Conservation (phyloP, 2,113 vertebrate genomes). For the Gorsachius goisagi region DNA sequence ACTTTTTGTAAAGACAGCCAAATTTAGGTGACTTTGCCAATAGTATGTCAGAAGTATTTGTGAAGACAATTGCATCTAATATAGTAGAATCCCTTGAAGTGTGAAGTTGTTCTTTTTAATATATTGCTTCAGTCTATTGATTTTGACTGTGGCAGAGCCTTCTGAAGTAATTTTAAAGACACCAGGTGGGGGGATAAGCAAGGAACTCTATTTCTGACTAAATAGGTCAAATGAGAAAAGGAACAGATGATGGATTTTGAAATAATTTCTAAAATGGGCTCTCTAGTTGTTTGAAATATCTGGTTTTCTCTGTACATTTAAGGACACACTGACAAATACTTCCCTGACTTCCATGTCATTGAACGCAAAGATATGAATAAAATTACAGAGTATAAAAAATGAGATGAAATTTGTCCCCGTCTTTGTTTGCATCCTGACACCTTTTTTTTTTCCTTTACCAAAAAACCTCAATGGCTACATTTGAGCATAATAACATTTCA, state of each 20-base stretch:
- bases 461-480: neutral
- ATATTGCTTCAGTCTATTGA: neutral
- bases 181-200: neutral
- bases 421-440: neutral
- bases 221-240: constrained; percentile 15
- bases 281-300: neutral
- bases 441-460: neutral
- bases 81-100: neutral
- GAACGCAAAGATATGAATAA: neutral
- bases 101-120: neutral
- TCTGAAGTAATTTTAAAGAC: neutral
- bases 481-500: neutral
- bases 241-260: neutral
- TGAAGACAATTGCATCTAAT: neutral
- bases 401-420: neutral
- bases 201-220: neutral
- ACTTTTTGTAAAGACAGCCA: neutral
- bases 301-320: neutral
- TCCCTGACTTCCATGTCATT: neutral
- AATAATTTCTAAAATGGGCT: constrained; percentile 5
- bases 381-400: neutral
- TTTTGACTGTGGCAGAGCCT: neutral
- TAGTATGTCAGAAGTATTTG: neutral
- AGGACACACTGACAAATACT: neutral
- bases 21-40: neutral